Evolutionary conservation across 2,888 invertebrate species (phyloP), one percentile per base, ranked within the genome.

Genomic region (Lasiommata megera): DNA sequence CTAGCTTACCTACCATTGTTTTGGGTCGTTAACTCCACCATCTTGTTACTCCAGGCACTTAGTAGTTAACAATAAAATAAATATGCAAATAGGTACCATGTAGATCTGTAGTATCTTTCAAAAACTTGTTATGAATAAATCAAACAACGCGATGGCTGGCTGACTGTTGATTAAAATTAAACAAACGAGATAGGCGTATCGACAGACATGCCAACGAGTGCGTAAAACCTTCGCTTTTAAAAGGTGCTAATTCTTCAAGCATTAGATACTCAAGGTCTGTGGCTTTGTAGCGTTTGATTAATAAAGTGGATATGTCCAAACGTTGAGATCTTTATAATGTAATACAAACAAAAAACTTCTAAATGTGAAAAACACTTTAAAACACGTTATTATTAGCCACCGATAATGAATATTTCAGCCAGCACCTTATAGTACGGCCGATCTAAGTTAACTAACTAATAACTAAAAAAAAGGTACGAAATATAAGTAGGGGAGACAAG

Each of bases 201-300:
- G 64, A 60, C 48, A 61, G 68, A 64, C 67, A 68, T 69, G 72
- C 71, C 65, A 73, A 76, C 28, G 52, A 37, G 44, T 71, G 65
- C 60, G 62, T 54, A 58, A 63, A 73, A 66, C 80, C 79, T 79
- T 80, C 75, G 68, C 64, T 67, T 67, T 65, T 70, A 62, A 68
- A 63, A 84, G 78, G 83, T 81, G 84, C 76, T 85, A 86, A 85
- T 82, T 82, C 70, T 73, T 78, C 71, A 79, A 76, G 72, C 70
- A 71, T 72, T 71, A 23, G 23, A 23, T 23, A 70, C 65, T 68
- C 82, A 85, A 86, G 84, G 82, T 66, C 73, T 12, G 16, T 16
- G 29, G 16, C 64, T 58, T 62, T 71, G 66, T 71, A 11, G 60
- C 56, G 60, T 71, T 69, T 79, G 74, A 81, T 83, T 79, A 74